A percentile compares a stretch with the other conserved stretches of the same genome.
These are phyloP conservation scores for Drosophila repletoides DNA, from an alignment of 1,140 invertebrate genomes.

Conservation along the genomic window DNA sequence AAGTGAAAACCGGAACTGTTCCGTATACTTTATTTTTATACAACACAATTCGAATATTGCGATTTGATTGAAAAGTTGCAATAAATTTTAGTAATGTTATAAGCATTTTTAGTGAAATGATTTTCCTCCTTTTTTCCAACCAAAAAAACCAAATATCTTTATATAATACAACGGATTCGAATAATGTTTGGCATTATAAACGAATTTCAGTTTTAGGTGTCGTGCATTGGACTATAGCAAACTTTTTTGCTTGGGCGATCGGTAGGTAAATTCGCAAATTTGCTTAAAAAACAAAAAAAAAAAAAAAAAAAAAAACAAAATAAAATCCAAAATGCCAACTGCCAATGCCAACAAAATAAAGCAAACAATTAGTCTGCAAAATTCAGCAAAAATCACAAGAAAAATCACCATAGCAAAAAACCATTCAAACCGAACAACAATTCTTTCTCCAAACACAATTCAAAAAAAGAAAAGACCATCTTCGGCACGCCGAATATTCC, in stretches of 20 bases:
- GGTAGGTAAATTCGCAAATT: conserved; percentile 72
- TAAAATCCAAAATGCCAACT: conserved; percentile 45
- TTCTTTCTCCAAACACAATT: conserved; percentile 4
- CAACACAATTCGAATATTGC: too few relatives aligned
- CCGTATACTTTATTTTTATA: too few relatives aligned
- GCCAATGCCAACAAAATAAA: conserved; percentile 16
- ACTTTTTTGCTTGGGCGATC: conserved; percentile 62
- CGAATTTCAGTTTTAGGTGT: conserved; percentile 71
- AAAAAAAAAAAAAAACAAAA: conserved; percentile 39
- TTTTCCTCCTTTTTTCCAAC: conserved; percentile 13
- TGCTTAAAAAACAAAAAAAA: conserved; percentile 37
- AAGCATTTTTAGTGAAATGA: background rate
- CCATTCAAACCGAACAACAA: conserved; percentile 13
- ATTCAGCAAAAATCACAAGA: conserved; percentile 12
- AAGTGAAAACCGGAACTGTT: too few relatives aligned
- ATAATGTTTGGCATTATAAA: conserved; percentile 16
- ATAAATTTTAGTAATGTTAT: too few relatives aligned
- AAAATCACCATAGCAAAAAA: conserved; percentile 14
- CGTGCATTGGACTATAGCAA: conserved; percentile 67
- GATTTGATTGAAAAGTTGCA: too few relatives aligned
- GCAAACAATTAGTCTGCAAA: conserved; percentile 41
- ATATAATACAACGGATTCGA: conserved; percentile 11
- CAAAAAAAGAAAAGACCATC: too few relatives aligned
- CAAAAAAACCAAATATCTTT: conserved; percentile 12
- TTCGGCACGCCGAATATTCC: too few relatives aligned